Conservation (phyloP, 2,797 vertebrate genomes). For the Chelmon rostratus region DNA sequence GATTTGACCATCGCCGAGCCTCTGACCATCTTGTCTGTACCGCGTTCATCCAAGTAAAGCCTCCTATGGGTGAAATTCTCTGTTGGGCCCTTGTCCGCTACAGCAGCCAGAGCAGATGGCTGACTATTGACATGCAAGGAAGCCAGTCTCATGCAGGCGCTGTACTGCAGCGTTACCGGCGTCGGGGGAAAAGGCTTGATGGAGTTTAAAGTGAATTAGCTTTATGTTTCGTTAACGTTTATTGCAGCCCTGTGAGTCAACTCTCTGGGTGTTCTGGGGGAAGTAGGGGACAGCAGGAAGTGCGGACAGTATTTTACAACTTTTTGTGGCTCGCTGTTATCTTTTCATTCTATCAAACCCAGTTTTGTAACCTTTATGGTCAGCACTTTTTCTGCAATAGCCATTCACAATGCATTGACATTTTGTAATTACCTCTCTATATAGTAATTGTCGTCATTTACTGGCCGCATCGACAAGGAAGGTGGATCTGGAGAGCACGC, state of each 20-base stretch:
- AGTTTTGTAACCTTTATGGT: not conserved
- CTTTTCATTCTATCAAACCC: not conserved
- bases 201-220: constrained; percentile 79
- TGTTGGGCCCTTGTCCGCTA: constrained; percentile 59
- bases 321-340: not conserved
- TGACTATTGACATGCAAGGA: constrained; percentile 73
- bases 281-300: constrained; percentile 23
- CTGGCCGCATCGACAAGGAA: not conserved
- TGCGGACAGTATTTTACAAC: not conserved
- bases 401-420: not conserved
- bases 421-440: not conserved
- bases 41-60: constrained; percentile 58
- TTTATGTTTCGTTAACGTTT: constrained; percentile 71
- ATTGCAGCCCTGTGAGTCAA: constrained; percentile 50
- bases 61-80: constrained; percentile 71
- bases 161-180: constrained; percentile 60
- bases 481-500: too few relatives aligned
- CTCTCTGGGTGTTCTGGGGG: constrained; percentile 44
- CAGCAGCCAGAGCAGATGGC: constrained; percentile 75
- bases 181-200: constrained; percentile 63
- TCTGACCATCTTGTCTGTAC: constrained; percentile 58
- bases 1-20: constrained; percentile 54
- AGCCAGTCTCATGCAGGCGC: constrained; percentile 66
- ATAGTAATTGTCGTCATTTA: not conserved
- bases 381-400: not conserved